Base-by-base conservation (phyloP, 2,797 vertebrate genomes). In the Mastacembelus armatus region DNA sequence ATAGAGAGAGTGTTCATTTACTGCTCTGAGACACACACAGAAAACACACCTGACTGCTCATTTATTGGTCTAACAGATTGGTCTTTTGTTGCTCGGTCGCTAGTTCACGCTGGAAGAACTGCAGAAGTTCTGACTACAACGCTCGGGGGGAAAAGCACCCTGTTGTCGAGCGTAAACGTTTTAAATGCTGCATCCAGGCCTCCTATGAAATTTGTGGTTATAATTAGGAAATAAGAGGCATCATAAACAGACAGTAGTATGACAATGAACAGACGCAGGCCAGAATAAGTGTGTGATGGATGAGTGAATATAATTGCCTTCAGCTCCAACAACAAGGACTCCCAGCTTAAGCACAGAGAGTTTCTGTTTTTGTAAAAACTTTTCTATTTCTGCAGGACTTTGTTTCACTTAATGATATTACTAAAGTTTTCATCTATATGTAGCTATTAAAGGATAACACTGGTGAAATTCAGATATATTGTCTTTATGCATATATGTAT, bases 31-130 rank as follows among this genome's bases (percentile, higher is more conserved):
- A 86, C 78, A 54, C 73, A 72, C 84, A 68, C 65, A 62, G 52
- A 67, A 57, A 79, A 80, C 71, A 88, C 89, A 92, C 91, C 91
- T 91, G 91, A 92, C 84, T 90, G 90, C 86, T 91, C 85, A 86
- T 92, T 90, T 91, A 90, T 88, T 90, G 88, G 85, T 86, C 87
- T 89, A 92, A 92, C 91, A 92, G 88, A 92, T 92, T 90, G 91
- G 88, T 89, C 88, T 90, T 90, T 92, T 92, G 91, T 92, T 91
- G 91, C 88, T 75, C 50, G 48, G 78, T 86, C 72, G 48, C 85
- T 52, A 74, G 73, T 85, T 88, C 74, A 81, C 19, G 64, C 66
- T 74, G 74, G 49, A 83, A 65, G 71, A 77, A 58, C 74, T 26
- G 65, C 79, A 51, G 67, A 80, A 88, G 85, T 86, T 87, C 72